Conservation (phyloP, 2,797 vertebrate genomes). For the Bradypodion ventrale region DNA sequence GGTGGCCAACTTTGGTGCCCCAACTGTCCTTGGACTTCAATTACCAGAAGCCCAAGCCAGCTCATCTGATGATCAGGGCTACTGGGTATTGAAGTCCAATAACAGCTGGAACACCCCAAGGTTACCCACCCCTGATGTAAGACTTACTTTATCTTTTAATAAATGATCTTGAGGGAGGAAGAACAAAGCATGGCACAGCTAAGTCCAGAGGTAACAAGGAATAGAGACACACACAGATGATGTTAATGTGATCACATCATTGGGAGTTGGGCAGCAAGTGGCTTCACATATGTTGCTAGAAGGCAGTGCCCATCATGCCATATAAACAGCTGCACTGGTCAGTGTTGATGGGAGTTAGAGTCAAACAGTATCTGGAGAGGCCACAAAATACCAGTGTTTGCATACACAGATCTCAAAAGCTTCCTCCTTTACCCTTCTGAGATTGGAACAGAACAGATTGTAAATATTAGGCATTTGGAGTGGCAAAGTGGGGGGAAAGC, state of each 20-base stretch:
- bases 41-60: too few relatives aligned
- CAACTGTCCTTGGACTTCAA: too few relatives aligned
- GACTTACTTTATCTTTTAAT: neutral
- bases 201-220: neutral
- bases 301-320: neutral
- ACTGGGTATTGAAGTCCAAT: too few relatives aligned
- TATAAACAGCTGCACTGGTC: neutral
- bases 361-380: neutral
- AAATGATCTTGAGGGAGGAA: neutral
- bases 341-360: neutral
- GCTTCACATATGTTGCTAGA: neutral
- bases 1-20: too few relatives aligned
- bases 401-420: neutral
- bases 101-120: too few relatives aligned
- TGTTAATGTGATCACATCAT: neutral
- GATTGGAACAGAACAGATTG: neutral
- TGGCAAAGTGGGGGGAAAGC: too few relatives aligned
- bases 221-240: neutral
- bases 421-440: neutral
- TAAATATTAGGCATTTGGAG: neutral
- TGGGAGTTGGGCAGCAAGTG: neutral
- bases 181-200: neutral
- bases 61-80: too few relatives aligned
- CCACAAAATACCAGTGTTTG: neutral
- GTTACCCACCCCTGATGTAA: neutral